Evolutionary conservation across 2,797 vertebrate species (phyloP), one percentile per base, ranked within the genome.

Genomic region (Sebastes itinus): DNA sequence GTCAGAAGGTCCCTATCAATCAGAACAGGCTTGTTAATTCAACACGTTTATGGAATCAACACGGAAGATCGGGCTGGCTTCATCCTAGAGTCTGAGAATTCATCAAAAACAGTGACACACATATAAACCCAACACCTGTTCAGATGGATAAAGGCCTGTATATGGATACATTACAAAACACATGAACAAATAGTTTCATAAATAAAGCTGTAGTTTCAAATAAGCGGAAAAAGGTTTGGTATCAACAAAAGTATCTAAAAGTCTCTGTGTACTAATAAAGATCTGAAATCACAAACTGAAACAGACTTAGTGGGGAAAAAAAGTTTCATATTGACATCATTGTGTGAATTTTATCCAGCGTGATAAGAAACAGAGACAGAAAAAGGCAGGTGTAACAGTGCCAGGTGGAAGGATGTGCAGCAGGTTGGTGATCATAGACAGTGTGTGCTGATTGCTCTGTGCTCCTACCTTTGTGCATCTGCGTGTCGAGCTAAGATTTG

Each of bases 391-490:
- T 46, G 27, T 3, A 59, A 58, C 5, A 46, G 75, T 68, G 63
- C 20, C 10, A 23, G 30, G 66, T 77, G 74, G 83, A 81, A 69
- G 16, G 20, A 3, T 82, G 72, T 28, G 67, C 60, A 90, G 71
- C 49, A 75, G 74, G 49, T 77, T 66, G 42, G 54, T 78, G 82
- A 88, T 88, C 8, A 59, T 14, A 1, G 58, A 52, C 38, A 65
- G 70, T 35, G 77, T 84, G 89, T 86, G 82, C 18, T 72, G 89
- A 90, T 91, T 77, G 66, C 25, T 72, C 64, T 14, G 87, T 88
- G 84, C 83, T 88, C 94, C 88, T 95, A 95, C 95, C 95, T 94
- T 91, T 77, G 69, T 72, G 68, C 77, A 38, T 79, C 81, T 65
- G 80, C 14, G 65, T 74, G 88, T 67, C 2, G 80, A 72, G 82